Percentiles rank a stretch among this genome's conserved stretches.
Conservation (phyloP, 2,113 vertebrate genomes). For the Vidua macroura region DNA sequence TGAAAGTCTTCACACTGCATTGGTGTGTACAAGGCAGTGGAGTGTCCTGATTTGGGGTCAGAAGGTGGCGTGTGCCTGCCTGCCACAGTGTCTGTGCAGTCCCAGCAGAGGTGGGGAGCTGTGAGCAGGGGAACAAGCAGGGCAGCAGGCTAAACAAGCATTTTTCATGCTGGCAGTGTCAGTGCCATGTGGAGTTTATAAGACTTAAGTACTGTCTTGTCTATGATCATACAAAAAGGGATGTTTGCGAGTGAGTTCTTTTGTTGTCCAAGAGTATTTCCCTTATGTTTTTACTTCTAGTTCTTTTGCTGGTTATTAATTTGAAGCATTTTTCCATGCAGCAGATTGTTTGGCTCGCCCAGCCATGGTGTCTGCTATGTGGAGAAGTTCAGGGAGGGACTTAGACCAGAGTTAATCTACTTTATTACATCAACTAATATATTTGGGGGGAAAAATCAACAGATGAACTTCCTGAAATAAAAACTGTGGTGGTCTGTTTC, state of each 20-base stretch:
- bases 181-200: neutral
- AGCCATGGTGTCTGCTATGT: neutral
- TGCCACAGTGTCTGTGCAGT: neutral
- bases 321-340: slow-evolving; percentile 1
- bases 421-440: neutral
- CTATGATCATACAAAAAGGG: neutral
- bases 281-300: neutral
- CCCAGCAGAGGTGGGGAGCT: neutral
- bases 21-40: neutral
- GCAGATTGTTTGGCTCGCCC: neutral
- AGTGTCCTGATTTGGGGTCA: rapidly evolving
- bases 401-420: neutral
- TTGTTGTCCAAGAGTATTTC: neutral
- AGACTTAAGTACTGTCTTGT: neutral
- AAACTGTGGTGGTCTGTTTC: neutral
- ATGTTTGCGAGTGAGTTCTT: neutral
- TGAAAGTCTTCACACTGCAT: neutral
- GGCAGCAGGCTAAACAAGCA: neutral
- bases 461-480: neutral
- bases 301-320: neutral
- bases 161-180: neutral
- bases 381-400: neutral
- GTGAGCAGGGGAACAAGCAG: neutral
- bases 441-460: neutral
- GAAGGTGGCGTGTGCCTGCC: rapidly evolving